These are phyloP conservation scores for Athripsodes cinereus DNA, from an alignment of 2,888 invertebrate species.

Conservation along the genomic window DNA sequence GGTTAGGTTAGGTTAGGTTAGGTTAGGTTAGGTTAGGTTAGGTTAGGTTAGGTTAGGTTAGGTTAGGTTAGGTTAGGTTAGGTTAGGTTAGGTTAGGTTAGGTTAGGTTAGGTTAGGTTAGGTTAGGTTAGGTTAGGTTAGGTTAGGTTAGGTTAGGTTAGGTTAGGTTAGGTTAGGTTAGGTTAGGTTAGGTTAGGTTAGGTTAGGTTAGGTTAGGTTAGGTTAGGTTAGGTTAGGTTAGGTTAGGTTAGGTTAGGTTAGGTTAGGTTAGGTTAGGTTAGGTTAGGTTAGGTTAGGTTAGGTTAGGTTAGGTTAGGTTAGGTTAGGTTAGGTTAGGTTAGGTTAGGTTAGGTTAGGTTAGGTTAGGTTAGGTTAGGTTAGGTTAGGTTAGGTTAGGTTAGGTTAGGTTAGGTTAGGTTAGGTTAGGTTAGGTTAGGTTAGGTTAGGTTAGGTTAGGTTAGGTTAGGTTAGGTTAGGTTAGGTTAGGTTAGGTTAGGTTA, in stretches of 20 bases:
- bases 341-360: slow-evolving; percentile 2
- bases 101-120: slow-evolving; percentile 19
- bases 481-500: too few species aligned
- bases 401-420: too few species aligned
- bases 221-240: too few species aligned
- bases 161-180: too few species aligned
- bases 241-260: too few species aligned
- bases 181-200: too few species aligned
- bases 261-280: background rate
- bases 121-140: slow-evolving; percentile 6
- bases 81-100: slow-evolving; percentile 18
- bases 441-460: too few species aligned
- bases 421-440: too few species aligned
- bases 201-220: too few species aligned
- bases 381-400: too few species aligned
- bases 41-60: slow-evolving; percentile 15
- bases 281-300: slow-evolving; percentile 2
- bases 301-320: slow-evolving; percentile 2
- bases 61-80: slow-evolving; percentile 20
- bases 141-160: too few species aligned
- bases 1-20: slow-evolving; percentile 15
- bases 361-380: background rate
- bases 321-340: slow-evolving; percentile 2
- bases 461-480: too few species aligned
- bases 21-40: slow-evolving; percentile 14